Evolutionary conservation across 2,113 vertebrate genomes (phyloP).

Genomic region (Rhineura floridana): DNA sequence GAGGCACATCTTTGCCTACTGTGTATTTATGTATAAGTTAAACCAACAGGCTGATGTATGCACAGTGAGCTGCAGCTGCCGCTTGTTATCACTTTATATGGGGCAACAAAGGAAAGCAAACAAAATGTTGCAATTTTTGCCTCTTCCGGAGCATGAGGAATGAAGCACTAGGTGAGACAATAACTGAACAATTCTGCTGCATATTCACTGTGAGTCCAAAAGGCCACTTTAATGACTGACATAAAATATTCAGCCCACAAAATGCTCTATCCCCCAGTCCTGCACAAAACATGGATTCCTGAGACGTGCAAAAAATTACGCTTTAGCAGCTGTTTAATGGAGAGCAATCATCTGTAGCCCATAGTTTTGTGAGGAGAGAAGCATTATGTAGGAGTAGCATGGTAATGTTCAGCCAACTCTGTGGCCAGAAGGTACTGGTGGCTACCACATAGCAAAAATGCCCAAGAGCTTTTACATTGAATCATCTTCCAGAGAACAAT

Average conservation of each 20-base stretch:
- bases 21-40: conserved; percentile 60
- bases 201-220: conserved; percentile 59
- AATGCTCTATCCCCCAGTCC: background rate
- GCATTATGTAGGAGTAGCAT: background rate
- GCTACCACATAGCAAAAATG: background rate
- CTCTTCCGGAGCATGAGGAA: conserved; percentile 39
- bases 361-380: background rate
- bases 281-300: background rate
- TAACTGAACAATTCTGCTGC: conserved; percentile 61
- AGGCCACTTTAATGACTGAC: conserved; percentile 56
- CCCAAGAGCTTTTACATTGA: background rate
- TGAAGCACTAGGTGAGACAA: conserved; percentile 66
- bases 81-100: conserved; percentile 63
- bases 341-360: background rate
- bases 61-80: conserved; percentile 58
- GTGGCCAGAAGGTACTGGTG: no score
- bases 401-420: background rate
- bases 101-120: conserved; percentile 65
- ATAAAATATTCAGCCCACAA: conserved; percentile 32
- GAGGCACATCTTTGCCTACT: conserved; percentile 42
- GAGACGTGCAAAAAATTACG: background rate
- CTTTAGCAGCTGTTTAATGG: background rate
- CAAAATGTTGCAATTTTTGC: conserved; percentile 66
- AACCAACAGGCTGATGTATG: conserved; percentile 53
- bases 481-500: background rate